Conservation (phyloP, 1,140 invertebrate genomes). For the Pogonus chalceus region DNA sequence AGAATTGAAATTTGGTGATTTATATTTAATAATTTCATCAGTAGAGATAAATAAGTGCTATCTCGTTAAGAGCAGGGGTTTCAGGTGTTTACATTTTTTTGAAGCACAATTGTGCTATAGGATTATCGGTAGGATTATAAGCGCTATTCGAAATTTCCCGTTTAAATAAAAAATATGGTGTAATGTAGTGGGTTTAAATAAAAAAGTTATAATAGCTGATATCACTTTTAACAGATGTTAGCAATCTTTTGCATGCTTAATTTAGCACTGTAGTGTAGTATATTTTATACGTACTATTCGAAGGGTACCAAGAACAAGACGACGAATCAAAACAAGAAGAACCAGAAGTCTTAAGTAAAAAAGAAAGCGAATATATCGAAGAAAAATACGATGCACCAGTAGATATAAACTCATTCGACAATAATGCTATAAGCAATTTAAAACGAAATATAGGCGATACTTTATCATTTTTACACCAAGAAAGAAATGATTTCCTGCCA, state of each 20-base stretch:
- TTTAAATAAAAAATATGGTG: too few relatives aligned
- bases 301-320: not conserved
- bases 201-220: too few relatives aligned
- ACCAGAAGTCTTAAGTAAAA: not conserved
- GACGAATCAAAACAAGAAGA: not conserved
- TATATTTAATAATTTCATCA: too few relatives aligned
- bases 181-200: too few relatives aligned
- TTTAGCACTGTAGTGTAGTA: constrained; percentile 6
- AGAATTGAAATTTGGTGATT: too few relatives aligned
- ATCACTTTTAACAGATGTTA: not conserved
- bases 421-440: constrained; percentile 27
- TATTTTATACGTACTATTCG: constrained; percentile 1
- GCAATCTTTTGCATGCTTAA: constrained; percentile 3
- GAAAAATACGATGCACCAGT: not conserved
- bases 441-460: constrained; percentile 32
- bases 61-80: too few relatives aligned
- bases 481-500: constrained; percentile 34
- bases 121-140: too few relatives aligned
- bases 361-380: not conserved
- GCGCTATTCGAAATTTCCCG: too few relatives aligned
- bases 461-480: constrained; percentile 32
- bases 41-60: too few relatives aligned
- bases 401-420: too few relatives aligned
- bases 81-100: too few relatives aligned
- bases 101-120: too few relatives aligned